A percentile compares a stretch with the other conserved stretches of the same genome.
Conservation (phyloP, 2,113 vertebrate species). For the Hippoglossus stenolepis region DNA sequence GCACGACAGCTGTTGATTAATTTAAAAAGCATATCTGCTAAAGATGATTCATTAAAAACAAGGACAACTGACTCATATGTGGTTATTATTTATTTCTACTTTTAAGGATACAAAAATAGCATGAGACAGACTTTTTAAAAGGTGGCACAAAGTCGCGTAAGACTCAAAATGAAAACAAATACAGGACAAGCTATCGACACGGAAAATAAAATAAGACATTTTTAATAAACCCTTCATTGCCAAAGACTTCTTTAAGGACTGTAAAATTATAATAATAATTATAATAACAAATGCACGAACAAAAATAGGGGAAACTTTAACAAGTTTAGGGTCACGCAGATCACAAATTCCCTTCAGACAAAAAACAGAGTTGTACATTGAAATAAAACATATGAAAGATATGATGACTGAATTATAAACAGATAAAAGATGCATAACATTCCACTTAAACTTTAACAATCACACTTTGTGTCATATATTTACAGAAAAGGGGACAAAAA, state of each 20-base stretch:
- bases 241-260: conserved; percentile 17
- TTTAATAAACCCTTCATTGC: conserved; percentile 46
- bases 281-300: conserved; percentile 33
- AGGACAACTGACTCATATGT: conserved; percentile 3
- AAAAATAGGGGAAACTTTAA: conserved; percentile 35
- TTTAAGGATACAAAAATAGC: conserved; percentile 76
- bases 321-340: not conserved
- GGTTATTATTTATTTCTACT: conserved; percentile 79
- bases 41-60: not conserved
- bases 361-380: conserved; percentile 45
- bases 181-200: conserved; percentile 37
- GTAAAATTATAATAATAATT: conserved; percentile 31
- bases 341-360: conserved; percentile 42
- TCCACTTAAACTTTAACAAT: conserved; percentile 79
- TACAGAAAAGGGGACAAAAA: conserved; percentile 79
- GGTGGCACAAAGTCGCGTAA: conserved; percentile 33
- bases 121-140: conserved; percentile 39
- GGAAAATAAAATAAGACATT: conserved; percentile 50
- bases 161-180: conserved; percentile 34
- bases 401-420: conserved; percentile 71
- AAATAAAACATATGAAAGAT: conserved; percentile 61
- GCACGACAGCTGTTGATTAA: too few species aligned
- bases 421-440: conserved; percentile 79
- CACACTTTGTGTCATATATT: conserved; percentile 80
- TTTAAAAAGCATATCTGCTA: too few species aligned